Evolutionary conservation across 2,113 vertebrate genomes (phyloP), one percentile per base, ranked within the genome.

Genomic region (Ctenodactylus gundi): DNA sequence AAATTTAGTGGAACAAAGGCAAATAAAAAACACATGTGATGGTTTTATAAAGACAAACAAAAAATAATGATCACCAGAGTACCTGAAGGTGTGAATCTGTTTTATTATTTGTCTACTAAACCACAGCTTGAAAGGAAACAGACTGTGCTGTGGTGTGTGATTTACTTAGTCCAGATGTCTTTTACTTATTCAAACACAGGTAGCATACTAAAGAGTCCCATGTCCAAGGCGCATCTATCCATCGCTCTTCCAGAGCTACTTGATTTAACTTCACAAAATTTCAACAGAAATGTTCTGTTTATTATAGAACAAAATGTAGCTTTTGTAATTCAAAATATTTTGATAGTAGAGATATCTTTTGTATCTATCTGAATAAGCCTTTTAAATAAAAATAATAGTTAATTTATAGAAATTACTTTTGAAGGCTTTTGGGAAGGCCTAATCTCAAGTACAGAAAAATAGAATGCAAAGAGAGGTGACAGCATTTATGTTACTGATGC

Each of bases 221-320:
- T 91, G 90, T 65, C 49, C 72, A 81, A 92, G 29, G 34, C 8
- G 41, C 17, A 17, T 53, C 36, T 58, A 7, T 57, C 17, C 29
- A 58, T 72, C 34, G 73, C 73, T 88, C 31, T 27, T 34, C 9
- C 5, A 57, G 36, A 44, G 41, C 70, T 77, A 44, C 58, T 88
- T 87, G 91, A 55, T 0, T 15, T 91, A 73, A 82, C 55, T 57
- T 92, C 65, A 34, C 0, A 7, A 6, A n/a, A 60, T 75, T 87
- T 83, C n/a, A 57, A 31, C 76, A 81, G 55, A 75, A 73, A 92
- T 81, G 91, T 85, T 34, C 18, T 93, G 49, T 89, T 85, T 84
- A 51, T 88, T 85, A 41, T n/a, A 86, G 25, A 12, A 39, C 3
- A 49, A 70, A 90, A 82, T 51, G 46, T 6, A 0, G 29, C 23